Conservation (phyloP, 2,888 invertebrate species). For the Noctua janthe region DNA sequence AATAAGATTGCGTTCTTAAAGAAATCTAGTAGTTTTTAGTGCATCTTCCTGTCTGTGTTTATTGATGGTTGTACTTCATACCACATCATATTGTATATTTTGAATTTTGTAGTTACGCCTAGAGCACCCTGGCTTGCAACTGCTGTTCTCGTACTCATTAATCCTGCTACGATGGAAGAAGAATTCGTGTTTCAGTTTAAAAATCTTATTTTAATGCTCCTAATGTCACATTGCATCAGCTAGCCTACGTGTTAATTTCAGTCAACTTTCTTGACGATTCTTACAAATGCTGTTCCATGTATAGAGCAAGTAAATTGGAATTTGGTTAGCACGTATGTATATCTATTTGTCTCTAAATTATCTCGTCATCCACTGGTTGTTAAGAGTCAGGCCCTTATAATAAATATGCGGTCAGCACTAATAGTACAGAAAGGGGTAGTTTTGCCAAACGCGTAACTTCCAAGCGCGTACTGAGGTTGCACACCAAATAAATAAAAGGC, state of each 20-base stretch:
- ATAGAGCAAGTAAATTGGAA: neutral
- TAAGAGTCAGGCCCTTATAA: neutral
- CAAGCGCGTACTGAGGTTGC: neutral
- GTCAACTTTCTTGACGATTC: neutral
- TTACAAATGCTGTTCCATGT: neutral
- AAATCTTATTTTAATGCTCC: neutral
- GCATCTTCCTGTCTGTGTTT: no score
- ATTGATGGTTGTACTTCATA: no score
- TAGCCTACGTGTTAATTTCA: neutral
- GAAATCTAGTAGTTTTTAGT: no score
- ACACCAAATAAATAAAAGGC: conserved; percentile 32
- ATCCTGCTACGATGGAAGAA: neutral
- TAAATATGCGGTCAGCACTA: neutral
- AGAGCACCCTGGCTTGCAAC: no score
- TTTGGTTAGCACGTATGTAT: neutral
- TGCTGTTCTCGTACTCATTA: no score
- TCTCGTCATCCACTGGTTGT: neutral
- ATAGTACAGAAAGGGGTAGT: no score
- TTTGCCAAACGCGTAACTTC: neutral
- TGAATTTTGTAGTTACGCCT: no score
- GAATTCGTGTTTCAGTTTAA: neutral
- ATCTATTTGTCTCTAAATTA: neutral
- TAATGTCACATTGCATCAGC: neutral
- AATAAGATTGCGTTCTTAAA: no score
- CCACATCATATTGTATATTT: no score